A percentile compares a stretch with the other conserved stretches of the same genome.
Conservation (phyloP, 2,113 vertebrate species). For the Psettodes erumei region DNA sequence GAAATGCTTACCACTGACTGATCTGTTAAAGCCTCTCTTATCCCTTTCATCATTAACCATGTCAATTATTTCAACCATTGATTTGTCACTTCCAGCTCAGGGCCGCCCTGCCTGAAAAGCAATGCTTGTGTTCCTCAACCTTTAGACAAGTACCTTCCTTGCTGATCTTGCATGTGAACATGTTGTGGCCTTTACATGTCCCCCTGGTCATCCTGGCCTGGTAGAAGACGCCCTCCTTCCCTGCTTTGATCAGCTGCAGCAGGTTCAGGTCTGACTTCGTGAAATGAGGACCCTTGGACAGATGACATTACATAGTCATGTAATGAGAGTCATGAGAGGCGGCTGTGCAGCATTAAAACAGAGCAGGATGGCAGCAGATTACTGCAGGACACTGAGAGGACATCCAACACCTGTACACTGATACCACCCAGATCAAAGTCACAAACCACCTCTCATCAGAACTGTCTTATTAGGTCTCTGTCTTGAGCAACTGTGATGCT, state of each 20-base stretch:
- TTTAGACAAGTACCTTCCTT: conserved; percentile 75
- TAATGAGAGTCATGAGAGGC: too few relatives aligned
- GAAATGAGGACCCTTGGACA: conserved; percentile 65
- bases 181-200: conserved; percentile 80
- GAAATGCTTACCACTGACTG: not conserved
- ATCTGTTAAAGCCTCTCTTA: not conserved
- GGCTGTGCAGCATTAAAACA: not conserved
- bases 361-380: not conserved
- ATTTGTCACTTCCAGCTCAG: not conserved
- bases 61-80: not conserved
- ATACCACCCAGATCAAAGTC: not conserved
- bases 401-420: not conserved
- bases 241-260: conserved; percentile 82
- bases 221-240: conserved; percentile 83
- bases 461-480: not conserved
- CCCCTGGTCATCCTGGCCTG: conserved; percentile 80
- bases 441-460: not conserved
- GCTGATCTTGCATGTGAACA: conserved; percentile 83
- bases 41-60: too few relatives aligned
- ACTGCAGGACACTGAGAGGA: not conserved
- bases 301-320: not conserved
- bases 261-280: conserved; percentile 78
- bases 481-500: not conserved
- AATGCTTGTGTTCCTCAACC: not conserved
- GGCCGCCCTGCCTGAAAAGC: not conserved